Percentiles rank a stretch among this genome's conserved stretches.
Evolutionary conservation across 2,113 vertebrate species (phyloP).

Genomic region (Danionella cerebrum): DNA sequence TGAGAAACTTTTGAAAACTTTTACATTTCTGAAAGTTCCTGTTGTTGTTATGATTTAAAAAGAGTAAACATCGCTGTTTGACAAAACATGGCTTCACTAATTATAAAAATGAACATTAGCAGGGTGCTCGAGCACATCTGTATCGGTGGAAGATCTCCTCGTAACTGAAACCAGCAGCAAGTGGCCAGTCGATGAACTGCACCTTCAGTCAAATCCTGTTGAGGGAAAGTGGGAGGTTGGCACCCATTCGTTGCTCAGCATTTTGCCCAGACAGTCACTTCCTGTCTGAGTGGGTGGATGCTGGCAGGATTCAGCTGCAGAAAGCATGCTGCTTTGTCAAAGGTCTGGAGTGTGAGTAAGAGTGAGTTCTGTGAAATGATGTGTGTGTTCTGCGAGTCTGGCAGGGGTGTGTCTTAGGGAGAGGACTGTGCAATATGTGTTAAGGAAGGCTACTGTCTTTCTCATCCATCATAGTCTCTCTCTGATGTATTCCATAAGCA

Average conservation of each 20-base stretch:
- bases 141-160: too few species aligned
- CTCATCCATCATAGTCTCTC: slow-evolving; percentile 35
- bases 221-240: neutral
- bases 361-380: neutral
- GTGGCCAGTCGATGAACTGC: too few species aligned
- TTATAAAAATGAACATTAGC: too few species aligned
- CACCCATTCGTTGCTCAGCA: too few species aligned
- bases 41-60: too few species aligned
- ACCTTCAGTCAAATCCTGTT: neutral
- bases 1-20: too few species aligned
- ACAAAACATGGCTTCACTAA: too few species aligned
- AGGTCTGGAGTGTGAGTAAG: neutral
- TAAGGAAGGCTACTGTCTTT: slow-evolving; percentile 16
- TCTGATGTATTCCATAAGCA: slow-evolving; percentile 28
- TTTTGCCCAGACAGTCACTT: neutral
- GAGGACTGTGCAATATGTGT: slow-evolving; percentile 2
- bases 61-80: too few species aligned
- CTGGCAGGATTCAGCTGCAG: neutral
- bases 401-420: slow-evolving; percentile 14
- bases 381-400: slow-evolving; percentile 22
- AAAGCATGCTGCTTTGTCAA: neutral
- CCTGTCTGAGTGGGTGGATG: neutral
- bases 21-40: too few species aligned
- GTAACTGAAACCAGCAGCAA: too few species aligned
- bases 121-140: too few species aligned